Percentiles rank a stretch among this genome's conserved stretches.
phyloP scores from a whole-genome alignment of 2,888 invertebrate species.

The Platycheirus rosarum region DNA sequence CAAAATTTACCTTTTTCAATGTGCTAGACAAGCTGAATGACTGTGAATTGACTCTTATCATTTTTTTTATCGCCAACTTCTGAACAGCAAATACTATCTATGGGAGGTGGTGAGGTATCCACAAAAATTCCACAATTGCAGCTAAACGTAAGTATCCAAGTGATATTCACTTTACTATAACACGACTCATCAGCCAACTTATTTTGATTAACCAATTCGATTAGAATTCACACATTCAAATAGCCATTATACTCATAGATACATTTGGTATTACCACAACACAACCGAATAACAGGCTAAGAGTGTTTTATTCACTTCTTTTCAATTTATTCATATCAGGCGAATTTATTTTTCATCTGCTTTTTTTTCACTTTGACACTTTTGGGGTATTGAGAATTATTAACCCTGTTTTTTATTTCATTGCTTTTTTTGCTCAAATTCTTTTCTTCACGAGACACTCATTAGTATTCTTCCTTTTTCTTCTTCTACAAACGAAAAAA shows the following conservation, averaged over 20 bases:
- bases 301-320: slow-evolving; percentile 18
- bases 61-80: slow-evolving; percentile 54
- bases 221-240: slow-evolving; percentile 64
- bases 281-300: neutral
- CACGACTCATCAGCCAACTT: slow-evolving; percentile 34
- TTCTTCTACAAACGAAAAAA: slow-evolving; percentile 52
- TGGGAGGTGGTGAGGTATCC: slow-evolving; percentile 15
- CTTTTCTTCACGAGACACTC: slow-evolving; percentile 36
- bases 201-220: slow-evolving; percentile 58
- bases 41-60: slow-evolving; percentile 77
- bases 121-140: slow-evolving; percentile 37
- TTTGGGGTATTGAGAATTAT: slow-evolving; percentile 56
- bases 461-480: slow-evolving; percentile 57
- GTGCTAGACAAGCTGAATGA: slow-evolving; percentile 77
- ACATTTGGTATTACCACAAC: no score
- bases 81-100: slow-evolving; percentile 25
- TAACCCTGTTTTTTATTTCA: slow-evolving; percentile 28
- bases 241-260: slow-evolving; percentile 17
- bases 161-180: slow-evolving; percentile 14
- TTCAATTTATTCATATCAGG: slow-evolving; percentile 8
- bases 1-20: slow-evolving; percentile 75
- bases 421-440: neutral
- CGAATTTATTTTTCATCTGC: neutral
- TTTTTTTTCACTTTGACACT: slow-evolving; percentile 48
- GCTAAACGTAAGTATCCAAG: slow-evolving; percentile 40